A percentile compares a stretch with the other conserved stretches of the same genome.
These are phyloP conservation scores for Oostethus manadensis DNA, from an alignment of 2,113 vertebrate genomes.

Conservation along the genomic window DNA sequence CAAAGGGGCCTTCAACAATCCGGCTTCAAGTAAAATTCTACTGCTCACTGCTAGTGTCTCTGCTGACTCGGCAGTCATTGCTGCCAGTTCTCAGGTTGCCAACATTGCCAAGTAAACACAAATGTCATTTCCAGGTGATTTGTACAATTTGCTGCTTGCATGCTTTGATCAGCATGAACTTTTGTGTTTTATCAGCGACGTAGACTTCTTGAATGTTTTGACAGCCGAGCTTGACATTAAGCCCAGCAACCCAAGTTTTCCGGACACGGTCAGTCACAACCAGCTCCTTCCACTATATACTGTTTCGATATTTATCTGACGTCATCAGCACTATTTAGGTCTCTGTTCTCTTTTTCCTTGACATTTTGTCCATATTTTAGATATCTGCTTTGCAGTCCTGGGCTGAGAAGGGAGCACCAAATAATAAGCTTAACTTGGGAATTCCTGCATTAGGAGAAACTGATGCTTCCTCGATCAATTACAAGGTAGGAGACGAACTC, in stretches of 20 bases:
- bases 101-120: slow-evolving; percentile 66
- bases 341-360: neutral
- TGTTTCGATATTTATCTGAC: neutral
- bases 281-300: neutral
- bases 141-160: neutral
- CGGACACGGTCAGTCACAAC: neutral
- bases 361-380: slow-evolving; percentile 40
- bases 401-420: slow-evolving; percentile 66
- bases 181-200: slow-evolving; percentile 50
- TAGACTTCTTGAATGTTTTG: slow-evolving; percentile 80
- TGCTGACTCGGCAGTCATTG: slow-evolving; percentile 54
- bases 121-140: neutral
- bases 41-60: slow-evolving; percentile 73
- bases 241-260: neutral
- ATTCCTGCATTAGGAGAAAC: slow-evolving; percentile 72
- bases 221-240: slow-evolving; percentile 76
- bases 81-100: slow-evolving; percentile 71
- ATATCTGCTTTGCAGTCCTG: slow-evolving; percentile 74
- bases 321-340: neutral
- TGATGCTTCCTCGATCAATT: slow-evolving; percentile 74
- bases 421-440: slow-evolving; percentile 77
- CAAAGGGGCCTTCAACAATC: slow-evolving; percentile 63
- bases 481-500: slow-evolving; percentile 65
- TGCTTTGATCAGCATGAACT: neutral
- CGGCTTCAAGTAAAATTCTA: slow-evolving; percentile 58